Percentiles rank a stretch among this genome's conserved stretches.
These are phyloP conservation scores for Scartelaos histophorus DNA, from an alignment of 2,113 vertebrate species.

Conservation along the genomic window DNA sequence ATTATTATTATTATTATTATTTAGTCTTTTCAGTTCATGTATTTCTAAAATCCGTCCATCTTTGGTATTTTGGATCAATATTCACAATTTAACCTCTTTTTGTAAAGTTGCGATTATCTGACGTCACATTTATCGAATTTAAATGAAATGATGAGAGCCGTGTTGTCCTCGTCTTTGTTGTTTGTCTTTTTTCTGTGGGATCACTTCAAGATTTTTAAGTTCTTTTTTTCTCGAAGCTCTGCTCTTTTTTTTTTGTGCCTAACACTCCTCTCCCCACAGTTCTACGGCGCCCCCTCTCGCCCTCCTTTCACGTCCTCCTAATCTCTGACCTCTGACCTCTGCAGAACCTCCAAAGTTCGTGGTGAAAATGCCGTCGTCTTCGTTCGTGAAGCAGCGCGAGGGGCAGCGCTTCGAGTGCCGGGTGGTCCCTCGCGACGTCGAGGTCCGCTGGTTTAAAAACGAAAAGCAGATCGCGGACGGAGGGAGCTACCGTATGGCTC, in stretches of 20 bases:
- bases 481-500: conserved; percentile 82
- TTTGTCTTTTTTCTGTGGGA: too few relatives aligned
- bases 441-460: conserved; percentile 90
- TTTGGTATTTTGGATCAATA: too few relatives aligned
- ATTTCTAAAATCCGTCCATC: too few relatives aligned
- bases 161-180: too few relatives aligned
- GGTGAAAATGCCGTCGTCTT: conserved; percentile 85
- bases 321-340: conserved; percentile 64
- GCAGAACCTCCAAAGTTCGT: conserved; percentile 92
- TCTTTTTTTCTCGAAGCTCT: too few relatives aligned
- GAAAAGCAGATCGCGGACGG: conserved; percentile 83
- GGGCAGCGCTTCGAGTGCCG: conserved; percentile 87
- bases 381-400: conserved; percentile 86
- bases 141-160: too few relatives aligned
- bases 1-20: too few relatives aligned
- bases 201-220: too few relatives aligned
- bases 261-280: not conserved
- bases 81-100: too few relatives aligned
- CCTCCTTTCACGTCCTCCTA: conserved; percentile 8
- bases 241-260: too few relatives aligned
- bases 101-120: too few relatives aligned
- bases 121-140: too few relatives aligned
- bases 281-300: not conserved
- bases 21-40: not conserved
- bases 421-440: conserved; percentile 83